These are phyloP conservation scores for Mesorhabditis belari DNA, from an alignment of 2,888 invertebrate species.

Conservation along the genomic window DNA sequence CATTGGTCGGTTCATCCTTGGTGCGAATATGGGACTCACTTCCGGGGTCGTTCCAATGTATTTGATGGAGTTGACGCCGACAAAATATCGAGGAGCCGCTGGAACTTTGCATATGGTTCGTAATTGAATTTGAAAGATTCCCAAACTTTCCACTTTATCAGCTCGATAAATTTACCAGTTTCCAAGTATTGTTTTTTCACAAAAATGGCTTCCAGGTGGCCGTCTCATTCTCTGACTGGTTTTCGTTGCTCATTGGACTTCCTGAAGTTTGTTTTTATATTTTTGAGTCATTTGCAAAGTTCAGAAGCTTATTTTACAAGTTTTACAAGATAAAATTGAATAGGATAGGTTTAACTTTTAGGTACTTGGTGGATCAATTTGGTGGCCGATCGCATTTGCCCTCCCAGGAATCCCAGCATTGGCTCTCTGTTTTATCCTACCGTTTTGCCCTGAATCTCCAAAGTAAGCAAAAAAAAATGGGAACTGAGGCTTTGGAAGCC, in stretches of 20 bases:
- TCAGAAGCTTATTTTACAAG: no score
- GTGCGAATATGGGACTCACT: conserved; percentile 55
- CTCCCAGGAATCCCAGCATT: conserved; percentile 51
- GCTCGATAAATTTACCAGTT: no score
- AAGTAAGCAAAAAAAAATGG: no score
- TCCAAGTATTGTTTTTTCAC: background rate
- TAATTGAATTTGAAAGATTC: no score
- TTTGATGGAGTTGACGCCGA: conserved; percentile 56
- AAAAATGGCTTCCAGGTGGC: conserved; percentile 40
- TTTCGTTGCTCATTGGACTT: conserved; percentile 56
- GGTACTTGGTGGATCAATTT: conserved; percentile 49
- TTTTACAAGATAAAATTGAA: no score
- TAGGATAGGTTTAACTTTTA: conserved; percentile 5
- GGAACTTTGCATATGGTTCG: conserved; percentile 55
- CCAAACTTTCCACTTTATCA: no score
- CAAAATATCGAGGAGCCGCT: conserved; percentile 54
- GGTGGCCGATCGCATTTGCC: conserved; percentile 55
- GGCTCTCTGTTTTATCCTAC: conserved; percentile 36
- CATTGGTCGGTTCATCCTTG: conserved; percentile 54
- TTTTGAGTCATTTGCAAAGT: no score
- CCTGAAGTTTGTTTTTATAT: conserved; percentile 41
- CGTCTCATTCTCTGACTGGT: conserved; percentile 55
- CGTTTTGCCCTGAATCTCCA: conserved; percentile 52
- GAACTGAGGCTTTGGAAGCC: no score
- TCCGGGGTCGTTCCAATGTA: conserved; percentile 57